Evolutionary conservation across 2,888 invertebrate genomes (phyloP), one percentile per base, ranked within the genome.

Genomic region (Malthinus flaveolus): DNA sequence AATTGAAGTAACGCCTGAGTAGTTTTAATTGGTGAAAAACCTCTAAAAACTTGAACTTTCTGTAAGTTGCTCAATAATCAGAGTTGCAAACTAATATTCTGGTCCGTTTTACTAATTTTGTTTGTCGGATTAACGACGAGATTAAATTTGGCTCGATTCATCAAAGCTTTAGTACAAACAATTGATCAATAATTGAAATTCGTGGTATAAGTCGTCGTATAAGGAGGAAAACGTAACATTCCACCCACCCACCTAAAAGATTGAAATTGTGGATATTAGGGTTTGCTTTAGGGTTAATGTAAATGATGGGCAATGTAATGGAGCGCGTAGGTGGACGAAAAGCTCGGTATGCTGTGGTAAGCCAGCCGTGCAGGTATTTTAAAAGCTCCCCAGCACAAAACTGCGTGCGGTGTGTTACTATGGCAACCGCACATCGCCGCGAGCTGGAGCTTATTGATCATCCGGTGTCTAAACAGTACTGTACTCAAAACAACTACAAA

Each of bases 371-470:
- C 69, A 67, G 68, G 68, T 68, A 68, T 68, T 68, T 68, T 68
- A 68, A 68, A 68, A 66, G 66, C 66, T 66, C 64, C 62, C 64
- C 65, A 64, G 65, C 58, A 63, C 66, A 67, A 66, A 67, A 66
- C 67, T 66, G 66, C 67, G 69, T 69, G 66, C 66, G 68, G 69
- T 69, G 67, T 66, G 71, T 72, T 73, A 68, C 72, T 71, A 72
- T 73, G 70, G 68, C 68, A 64, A 71, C 71, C 68, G 65, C 69
- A 69, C 70, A 70, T 68, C 68, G 68, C 69, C 70, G 68, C 68
- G 65, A 68, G 69, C 68, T 66, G 59, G 65, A 67, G 70, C 70
- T 71, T 71, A 71, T 71, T 71, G 71, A 71, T 71, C 71, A 71
- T 66, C 64, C 66, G 65, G 64, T 59, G 59, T 59, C 62, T 59